Conservation (phyloP, 2,113 vertebrate species). For the Otolemur garnettii region DNA sequence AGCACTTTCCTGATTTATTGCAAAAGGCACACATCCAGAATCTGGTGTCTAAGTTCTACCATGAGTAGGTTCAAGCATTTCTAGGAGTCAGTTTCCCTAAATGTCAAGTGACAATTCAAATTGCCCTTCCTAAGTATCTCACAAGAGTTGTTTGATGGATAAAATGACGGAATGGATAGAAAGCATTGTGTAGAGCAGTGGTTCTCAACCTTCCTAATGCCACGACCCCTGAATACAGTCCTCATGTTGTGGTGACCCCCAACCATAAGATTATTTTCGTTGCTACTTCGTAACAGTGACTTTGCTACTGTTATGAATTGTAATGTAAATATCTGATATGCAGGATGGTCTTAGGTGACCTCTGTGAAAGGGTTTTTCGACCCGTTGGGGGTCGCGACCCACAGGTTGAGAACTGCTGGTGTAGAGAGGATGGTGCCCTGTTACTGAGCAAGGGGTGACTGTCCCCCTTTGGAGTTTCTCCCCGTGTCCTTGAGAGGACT, state of each 20-base stretch:
- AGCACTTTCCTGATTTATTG: background rate
- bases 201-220: too few species aligned
- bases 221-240: too few species aligned
- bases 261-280: too few species aligned
- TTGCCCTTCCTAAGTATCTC: background rate
- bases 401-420: too few species aligned
- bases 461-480: accelerated
- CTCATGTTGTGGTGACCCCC: too few species aligned
- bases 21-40: background rate
- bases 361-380: too few species aligned
- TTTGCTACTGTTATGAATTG: too few species aligned
- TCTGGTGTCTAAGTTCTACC: background rate
- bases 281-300: too few species aligned
- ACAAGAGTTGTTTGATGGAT: background rate
- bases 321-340: too few species aligned
- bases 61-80: accelerated
- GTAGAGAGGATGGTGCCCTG: background rate
- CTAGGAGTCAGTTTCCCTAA: background rate
- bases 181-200: too few species aligned
- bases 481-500: background rate
- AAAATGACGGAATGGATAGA: background rate
- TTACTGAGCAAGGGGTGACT: accelerated
- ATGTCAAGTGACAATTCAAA: background rate
- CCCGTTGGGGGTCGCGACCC: too few species aligned
- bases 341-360: too few species aligned